A percentile compares a stretch with the other conserved stretches of the same genome.
These are phyloP conservation scores for Sparidentex hasta DNA, from an alignment of 2,797 vertebrate species.

Conservation along the genomic window DNA sequence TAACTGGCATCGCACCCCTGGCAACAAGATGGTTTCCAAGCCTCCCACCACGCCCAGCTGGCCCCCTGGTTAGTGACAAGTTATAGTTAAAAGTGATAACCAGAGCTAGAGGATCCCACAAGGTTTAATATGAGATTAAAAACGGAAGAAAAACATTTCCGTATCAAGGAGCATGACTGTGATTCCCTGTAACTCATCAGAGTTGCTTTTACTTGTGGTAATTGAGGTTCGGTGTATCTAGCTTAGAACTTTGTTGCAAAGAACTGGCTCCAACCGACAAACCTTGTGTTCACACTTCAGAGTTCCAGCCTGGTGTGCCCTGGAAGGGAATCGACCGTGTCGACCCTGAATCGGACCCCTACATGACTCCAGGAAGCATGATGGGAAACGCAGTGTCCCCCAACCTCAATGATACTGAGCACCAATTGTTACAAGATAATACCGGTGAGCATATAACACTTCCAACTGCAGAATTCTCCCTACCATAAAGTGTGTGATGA, in stretches of 20 bases:
- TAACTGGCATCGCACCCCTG: conserved; percentile 98
- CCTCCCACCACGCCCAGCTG: conserved; percentile 93
- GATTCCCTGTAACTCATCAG: background rate
- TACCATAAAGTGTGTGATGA: background rate
- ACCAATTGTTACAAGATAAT: conserved; percentile 99
- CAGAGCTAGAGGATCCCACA: background rate
- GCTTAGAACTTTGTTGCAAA: background rate
- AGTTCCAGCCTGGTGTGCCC: conserved; percentile 99
- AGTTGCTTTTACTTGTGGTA: too few species aligned
- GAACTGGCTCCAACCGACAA: background rate
- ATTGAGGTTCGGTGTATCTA: background rate
- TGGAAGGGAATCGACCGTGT: conserved; percentile 99
- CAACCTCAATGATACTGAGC: conserved; percentile 97
- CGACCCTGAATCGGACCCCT: conserved; percentile 98
- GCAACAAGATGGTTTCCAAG: conserved; percentile 95
- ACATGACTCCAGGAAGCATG: conserved; percentile 98
- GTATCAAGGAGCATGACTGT: background rate
- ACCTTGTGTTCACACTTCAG: conserved; percentile 73
- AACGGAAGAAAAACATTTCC: background rate
- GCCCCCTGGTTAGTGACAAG: conserved; percentile 92
- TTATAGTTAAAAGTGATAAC: background rate
- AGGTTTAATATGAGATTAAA: background rate
- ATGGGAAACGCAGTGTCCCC: conserved; percentile 94
- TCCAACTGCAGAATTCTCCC: background rate
- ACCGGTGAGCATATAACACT: conserved; percentile 76